Percentiles rank a stretch among this genome's conserved stretches.
These are phyloP conservation scores for Enteromius afrohamiltoni DNA, from an alignment of 2,797 vertebrate species.

Conservation along the genomic window DNA sequence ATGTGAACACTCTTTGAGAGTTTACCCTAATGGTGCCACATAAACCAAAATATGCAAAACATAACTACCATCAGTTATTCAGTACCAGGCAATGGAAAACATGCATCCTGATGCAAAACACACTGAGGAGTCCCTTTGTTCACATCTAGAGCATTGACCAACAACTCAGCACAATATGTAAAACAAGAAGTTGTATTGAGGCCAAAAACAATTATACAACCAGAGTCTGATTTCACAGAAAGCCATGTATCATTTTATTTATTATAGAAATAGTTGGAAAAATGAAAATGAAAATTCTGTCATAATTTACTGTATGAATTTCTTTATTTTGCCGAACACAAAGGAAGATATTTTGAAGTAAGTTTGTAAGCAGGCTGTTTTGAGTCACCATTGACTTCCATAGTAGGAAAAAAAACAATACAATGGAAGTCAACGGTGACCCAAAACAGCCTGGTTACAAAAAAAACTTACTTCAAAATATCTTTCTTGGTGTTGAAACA, in stretches of 20 bases:
- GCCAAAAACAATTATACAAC: conserved; percentile 42
- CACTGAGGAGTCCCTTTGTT: conserved; percentile 66
- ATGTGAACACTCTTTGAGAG: conserved; percentile 14
- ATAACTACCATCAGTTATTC: conserved; percentile 66
- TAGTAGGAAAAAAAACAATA: too few relatives aligned
- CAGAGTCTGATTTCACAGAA: background rate
- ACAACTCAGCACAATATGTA: conserved; percentile 44
- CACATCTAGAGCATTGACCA: conserved; percentile 30
- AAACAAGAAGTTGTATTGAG: conserved; percentile 37
- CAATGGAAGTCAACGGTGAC: too few relatives aligned
- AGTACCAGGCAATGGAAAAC: conserved; percentile 64
- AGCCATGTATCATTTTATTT: background rate
- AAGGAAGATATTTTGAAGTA: too few relatives aligned
- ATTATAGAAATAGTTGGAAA: too few relatives aligned
- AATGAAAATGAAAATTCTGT: too few relatives aligned
- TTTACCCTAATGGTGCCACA: conserved; percentile 32
- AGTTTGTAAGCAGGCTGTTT: too few relatives aligned
- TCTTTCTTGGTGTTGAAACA: too few relatives aligned
- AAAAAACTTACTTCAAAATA: too few relatives aligned
- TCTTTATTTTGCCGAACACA: too few relatives aligned
- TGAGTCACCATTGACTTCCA: too few relatives aligned
- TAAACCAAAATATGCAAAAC: conserved; percentile 60
- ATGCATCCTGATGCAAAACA: conserved; percentile 71
- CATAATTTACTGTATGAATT: too few relatives aligned
- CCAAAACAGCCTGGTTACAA: too few relatives aligned